Base-by-base conservation (phyloP, 2,113 vertebrate species). In the Motacilla tschutschensis region DNA sequence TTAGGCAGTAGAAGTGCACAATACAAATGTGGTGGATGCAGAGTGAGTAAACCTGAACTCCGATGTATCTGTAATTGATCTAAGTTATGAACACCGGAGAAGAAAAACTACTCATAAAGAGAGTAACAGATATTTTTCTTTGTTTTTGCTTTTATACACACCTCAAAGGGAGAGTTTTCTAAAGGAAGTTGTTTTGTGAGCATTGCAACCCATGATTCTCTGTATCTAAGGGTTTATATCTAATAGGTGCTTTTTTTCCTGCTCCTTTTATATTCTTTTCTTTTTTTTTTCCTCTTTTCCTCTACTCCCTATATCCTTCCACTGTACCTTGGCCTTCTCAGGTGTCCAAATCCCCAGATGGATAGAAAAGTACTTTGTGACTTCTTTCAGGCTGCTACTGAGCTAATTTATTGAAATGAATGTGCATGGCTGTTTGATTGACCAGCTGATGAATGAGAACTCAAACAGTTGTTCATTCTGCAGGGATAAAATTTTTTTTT, bases 221-320 rank as follows among this genome's bases (percentile, higher is more conserved):
- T 60, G 5, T 63, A 81, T 75, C 33, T 67, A 13, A 55, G 6
- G 1, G 4, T 55, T 66, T 80, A 14, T 70, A 5, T 47, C 21
- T 43, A 53, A 43, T 15, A 80, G 7, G 4, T 48, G 7, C 1
- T 9, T 33, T 28, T 38, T 43, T 19, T 3, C 3, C 4, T 38
- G 16, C 17, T 48, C 8, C 0, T 4, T 2, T 4, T 33, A 33
- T 33, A 33, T 33, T 25, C 2, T 3, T 10, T 46, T 35, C 1
- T 11, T 13, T 55, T 46, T 46, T 3, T 2, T 17, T 31, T 6
- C 11, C 7, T 8, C 14, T 43, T 46, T 36, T 5, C 8, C 13
- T 47, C 14, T 57, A 5, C 12, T 87, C 31, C 3, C 4, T 47
- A 1, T 33, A 10, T 9, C 67, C 4, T 85, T 80, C 11, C 58